Conservation (phyloP, 2,113 vertebrate genomes). For the Megaceryle maxima region DNA sequence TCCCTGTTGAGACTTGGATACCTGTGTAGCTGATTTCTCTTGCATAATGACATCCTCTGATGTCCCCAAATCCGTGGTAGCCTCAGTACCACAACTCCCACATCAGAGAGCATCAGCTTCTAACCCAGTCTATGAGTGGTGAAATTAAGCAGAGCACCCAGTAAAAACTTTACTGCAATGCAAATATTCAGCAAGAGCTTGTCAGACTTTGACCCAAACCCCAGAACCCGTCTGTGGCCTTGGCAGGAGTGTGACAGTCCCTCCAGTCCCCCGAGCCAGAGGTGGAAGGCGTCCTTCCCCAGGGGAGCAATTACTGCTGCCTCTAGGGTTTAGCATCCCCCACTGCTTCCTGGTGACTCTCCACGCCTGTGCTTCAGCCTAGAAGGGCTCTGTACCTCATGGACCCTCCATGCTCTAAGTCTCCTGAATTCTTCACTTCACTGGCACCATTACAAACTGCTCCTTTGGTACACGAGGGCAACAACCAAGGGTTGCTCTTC, state of each 20-base stretch:
- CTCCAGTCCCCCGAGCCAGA: background rate
- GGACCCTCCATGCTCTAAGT: background rate
- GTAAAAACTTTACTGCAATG: background rate
- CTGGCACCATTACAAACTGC: background rate
- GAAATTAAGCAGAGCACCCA: background rate
- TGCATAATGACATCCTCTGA: background rate
- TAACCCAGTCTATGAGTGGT: rapidly evolving
- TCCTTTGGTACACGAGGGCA: rapidly evolving
- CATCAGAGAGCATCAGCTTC: background rate
- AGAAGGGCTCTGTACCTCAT: background rate
- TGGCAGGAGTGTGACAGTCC: background rate
- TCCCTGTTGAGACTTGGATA: background rate
- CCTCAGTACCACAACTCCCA: background rate
- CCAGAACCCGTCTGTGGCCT: background rate
- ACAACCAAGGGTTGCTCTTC: background rate
- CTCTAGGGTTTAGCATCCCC: background rate
- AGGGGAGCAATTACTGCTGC: background rate
- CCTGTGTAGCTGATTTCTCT: background rate
- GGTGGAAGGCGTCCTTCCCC: background rate
- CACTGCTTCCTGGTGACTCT: rapidly evolving
- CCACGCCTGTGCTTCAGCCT: background rate
- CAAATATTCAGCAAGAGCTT: background rate
- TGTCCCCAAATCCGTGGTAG: background rate
- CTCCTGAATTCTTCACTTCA: background rate
- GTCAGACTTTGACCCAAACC: background rate